Conservation (phyloP, 2,797 vertebrate species). For the Enteromius argenteus region DNA sequence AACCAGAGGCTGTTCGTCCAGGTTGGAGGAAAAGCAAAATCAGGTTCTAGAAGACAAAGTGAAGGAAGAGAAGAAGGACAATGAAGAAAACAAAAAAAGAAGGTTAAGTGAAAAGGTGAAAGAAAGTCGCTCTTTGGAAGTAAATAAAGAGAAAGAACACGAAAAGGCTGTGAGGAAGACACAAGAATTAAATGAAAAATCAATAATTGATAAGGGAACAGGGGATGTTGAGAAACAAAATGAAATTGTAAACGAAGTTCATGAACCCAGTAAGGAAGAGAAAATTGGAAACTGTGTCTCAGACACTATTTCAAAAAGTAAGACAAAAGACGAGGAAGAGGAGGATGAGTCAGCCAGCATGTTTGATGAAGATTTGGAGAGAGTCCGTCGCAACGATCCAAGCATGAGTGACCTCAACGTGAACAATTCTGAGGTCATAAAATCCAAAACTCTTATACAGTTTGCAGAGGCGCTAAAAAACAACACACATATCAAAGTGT, state of each 20-base stretch:
- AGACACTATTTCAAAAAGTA: slow-evolving; percentile 69
- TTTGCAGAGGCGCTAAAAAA: slow-evolving; percentile 89
- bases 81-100: slow-evolving; percentile 67
- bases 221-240: slow-evolving; percentile 60
- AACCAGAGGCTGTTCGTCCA: slow-evolving; percentile 79
- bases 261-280: slow-evolving; percentile 49
- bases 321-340: slow-evolving; percentile 72
- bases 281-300: slow-evolving; percentile 70
- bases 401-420: slow-evolving; percentile 88
- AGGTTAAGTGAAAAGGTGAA: slow-evolving; percentile 62
- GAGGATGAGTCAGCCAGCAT: slow-evolving; percentile 87
- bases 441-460: slow-evolving; percentile 89
- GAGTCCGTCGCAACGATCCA: slow-evolving; percentile 86
- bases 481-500: slow-evolving; percentile 88
- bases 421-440: slow-evolving; percentile 98
- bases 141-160: slow-evolving; percentile 45
- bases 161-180: slow-evolving; percentile 28
- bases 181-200: slow-evolving; percentile 69
- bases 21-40: slow-evolving; percentile 78
- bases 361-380: slow-evolving; percentile 92
- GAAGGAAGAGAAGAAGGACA: slow-evolving; percentile 68
- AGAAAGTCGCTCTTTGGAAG: slow-evolving; percentile 22
- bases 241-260: slow-evolving; percentile 59
- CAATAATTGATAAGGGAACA: slow-evolving; percentile 58
- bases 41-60: slow-evolving; percentile 73